phyloP scores from a whole-genome alignment of 2,797 vertebrate species.

The Cryptoblepharus egeriae region DNA sequence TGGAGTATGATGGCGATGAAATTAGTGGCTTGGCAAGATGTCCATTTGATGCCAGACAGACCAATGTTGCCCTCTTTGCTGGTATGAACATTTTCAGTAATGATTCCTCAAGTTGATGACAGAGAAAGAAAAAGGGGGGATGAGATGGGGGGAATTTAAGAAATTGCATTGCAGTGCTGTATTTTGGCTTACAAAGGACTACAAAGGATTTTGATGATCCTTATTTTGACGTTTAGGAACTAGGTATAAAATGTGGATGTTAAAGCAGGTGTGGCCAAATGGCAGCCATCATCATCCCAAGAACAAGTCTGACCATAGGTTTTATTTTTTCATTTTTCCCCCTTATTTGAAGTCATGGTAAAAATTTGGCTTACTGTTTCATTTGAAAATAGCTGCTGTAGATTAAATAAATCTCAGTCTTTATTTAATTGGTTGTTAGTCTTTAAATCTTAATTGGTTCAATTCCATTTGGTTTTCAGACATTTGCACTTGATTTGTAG shows the following conservation, averaged over 20 bases:
- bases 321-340: background rate
- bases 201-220: too few species aligned
- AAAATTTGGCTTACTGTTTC: too few species aligned
- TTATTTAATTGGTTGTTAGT: too few species aligned
- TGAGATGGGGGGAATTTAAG: conserved; percentile 31
- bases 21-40: conserved; percentile 98
- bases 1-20: conserved; percentile 98
- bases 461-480: too few species aligned
- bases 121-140: conserved; percentile 56
- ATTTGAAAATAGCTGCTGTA: too few species aligned
- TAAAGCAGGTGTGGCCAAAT: background rate
- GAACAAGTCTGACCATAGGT: background rate
- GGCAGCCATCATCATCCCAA: background rate
- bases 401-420: too few species aligned
- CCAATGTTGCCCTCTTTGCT: conserved; percentile 99
- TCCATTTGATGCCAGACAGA: conserved; percentile 99
- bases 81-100: conserved; percentile 82
- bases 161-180: conserved; percentile 50
- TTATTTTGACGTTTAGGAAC: conserved; percentile 56
- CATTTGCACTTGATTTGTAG: too few species aligned
- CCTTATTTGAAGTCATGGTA: too few species aligned
- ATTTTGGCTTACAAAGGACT: background rate
- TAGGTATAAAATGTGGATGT: conserved; percentile 30
- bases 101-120: conserved; percentile 76
- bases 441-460: too few species aligned